phyloP scores from a whole-genome alignment of 2,113 vertebrate species.

The Cebus imitator region DNA sequence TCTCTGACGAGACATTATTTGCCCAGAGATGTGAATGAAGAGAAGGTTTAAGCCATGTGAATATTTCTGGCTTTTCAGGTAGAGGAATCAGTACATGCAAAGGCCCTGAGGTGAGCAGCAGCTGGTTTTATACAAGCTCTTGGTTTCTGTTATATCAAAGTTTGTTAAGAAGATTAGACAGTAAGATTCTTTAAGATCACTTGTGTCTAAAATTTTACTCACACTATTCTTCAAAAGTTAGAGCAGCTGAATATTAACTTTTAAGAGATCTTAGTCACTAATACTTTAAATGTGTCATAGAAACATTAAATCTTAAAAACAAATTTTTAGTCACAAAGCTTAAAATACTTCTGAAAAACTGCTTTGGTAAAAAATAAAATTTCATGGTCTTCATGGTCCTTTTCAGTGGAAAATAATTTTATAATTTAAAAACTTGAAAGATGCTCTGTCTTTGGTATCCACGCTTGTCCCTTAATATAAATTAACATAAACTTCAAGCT shows the following conservation, averaged over 20 bases:
- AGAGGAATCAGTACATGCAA: neutral
- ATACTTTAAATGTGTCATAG: constrained; percentile 9
- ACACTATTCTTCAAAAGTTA: neutral
- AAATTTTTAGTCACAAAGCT: neutral
- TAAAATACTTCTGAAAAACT: constrained; percentile 18
- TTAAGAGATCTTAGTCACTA: constrained; percentile 21
- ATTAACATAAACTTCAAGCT: neutral
- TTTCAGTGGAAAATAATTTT: constrained; percentile 28
- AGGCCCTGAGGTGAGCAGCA: neutral
- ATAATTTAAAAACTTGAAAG: constrained; percentile 10
- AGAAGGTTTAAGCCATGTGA: neutral
- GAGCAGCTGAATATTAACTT: constrained; percentile 1
- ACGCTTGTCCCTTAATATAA: neutral
- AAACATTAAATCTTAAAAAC: constrained; percentile 42
- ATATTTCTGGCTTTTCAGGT: neutral
- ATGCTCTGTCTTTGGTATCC: neutral
- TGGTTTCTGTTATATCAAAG: neutral
- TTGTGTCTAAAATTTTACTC: neutral
- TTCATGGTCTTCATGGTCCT: neutral
- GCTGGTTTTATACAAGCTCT: neutral
- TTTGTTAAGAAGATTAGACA: neutral
- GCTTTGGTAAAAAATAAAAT: constrained; percentile 18
- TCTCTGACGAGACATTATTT: neutral
- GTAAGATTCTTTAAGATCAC: neutral
- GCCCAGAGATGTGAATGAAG: neutral